Percentiles rank a stretch among this genome's conserved stretches.
phyloP scores from a whole-genome alignment of 2,888 invertebrate genomes.

The Ormyrus labotus region DNA sequence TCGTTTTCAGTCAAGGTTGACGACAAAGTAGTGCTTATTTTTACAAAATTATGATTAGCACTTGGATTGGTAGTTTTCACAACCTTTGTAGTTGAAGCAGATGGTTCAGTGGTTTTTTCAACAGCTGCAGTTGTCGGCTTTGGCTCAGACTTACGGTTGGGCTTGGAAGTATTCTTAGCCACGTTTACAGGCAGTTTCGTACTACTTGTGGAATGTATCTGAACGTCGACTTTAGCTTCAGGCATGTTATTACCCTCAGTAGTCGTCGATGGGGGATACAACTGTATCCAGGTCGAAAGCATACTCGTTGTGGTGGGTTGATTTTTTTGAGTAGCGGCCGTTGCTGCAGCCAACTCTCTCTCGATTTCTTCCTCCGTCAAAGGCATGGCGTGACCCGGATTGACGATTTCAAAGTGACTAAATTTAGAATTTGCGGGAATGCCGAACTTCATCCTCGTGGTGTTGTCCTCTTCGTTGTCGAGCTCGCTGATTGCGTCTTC shows the following conservation, averaged over 20 bases:
- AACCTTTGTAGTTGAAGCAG: conserved; percentile 47
- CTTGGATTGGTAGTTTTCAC: conserved; percentile 8
- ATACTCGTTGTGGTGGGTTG: conserved; percentile 81
- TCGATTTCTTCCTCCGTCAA: conserved; percentile 81
- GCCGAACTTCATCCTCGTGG: conserved; percentile 63
- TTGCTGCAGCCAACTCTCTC: conserved; percentile 73
- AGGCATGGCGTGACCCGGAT: conserved; percentile 83
- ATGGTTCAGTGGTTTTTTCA: conserved; percentile 55
- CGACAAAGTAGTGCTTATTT: conserved; percentile 39
- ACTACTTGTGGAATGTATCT: conserved; percentile 11
- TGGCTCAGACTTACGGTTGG: conserved; percentile 57
- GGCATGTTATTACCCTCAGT: conserved; percentile 50
- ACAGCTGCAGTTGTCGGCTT: conserved; percentile 43
- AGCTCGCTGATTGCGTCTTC: conserved; percentile 51
- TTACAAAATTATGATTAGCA: conserved; percentile 50
- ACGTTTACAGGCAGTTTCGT: conserved; percentile 40
- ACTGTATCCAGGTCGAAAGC: conserved; percentile 86
- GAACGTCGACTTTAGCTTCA: conserved; percentile 33
- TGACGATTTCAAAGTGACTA: conserved; percentile 72
- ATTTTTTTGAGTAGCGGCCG: conserved; percentile 66
- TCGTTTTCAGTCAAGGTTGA: conserved; percentile 40
- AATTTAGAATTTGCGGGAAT: conserved; percentile 73
- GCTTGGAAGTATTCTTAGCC: conserved; percentile 57
- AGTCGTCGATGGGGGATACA: conserved; percentile 78
- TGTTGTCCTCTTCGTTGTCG: conserved; percentile 57